Percentiles rank a stretch among this genome's conserved stretches.
Conservation (phyloP, 2,888 invertebrate genomes). For the Perizoma affinitatum region DNA sequence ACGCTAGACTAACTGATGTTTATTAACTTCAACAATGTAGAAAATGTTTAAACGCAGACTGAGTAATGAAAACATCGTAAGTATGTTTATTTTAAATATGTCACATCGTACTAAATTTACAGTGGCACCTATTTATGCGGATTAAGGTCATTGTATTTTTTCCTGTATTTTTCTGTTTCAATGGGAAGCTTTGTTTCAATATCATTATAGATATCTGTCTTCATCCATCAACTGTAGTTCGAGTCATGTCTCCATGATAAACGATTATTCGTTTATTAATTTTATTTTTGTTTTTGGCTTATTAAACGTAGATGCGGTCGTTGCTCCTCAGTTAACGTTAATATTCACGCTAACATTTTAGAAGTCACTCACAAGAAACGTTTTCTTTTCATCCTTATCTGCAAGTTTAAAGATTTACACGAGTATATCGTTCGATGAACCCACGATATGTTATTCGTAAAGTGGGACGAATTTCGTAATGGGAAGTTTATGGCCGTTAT, state of each 20-base stretch:
- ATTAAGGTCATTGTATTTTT: too few relatives aligned
- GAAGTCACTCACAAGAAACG: conserved; percentile 6
- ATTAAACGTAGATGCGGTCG: conserved; percentile 58
- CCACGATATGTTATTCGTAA: conserved; percentile 12
- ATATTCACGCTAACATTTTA: conserved; percentile 32
- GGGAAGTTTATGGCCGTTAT: neutral
- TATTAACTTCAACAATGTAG: conserved; percentile 17
- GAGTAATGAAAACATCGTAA: conserved; percentile 22
- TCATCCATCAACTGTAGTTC: conserved; percentile 45
- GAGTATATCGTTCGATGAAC: conserved; percentile 50
- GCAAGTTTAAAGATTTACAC: conserved; percentile 32
- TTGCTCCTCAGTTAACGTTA: conserved; percentile 61
- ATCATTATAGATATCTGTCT: conserved; percentile 61
- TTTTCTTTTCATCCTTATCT: conserved; percentile 44
- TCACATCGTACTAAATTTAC: neutral
- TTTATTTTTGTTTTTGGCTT: conserved; percentile 56
- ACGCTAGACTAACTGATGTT: conserved; percentile 23
- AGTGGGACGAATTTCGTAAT: conserved; percentile 23
- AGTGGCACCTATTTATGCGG: too few relatives aligned
- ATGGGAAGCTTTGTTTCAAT: conserved; percentile 49
- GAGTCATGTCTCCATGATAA: conserved; percentile 51
- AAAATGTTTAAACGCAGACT: conserved; percentile 12
- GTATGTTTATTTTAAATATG: neutral
- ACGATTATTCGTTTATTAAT: conserved; percentile 59
- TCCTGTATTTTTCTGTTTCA: neutral